Evolutionary conservation across 2,888 invertebrate genomes (phyloP).

Genomic region (Hemistola chrysoprasaria): DNA sequence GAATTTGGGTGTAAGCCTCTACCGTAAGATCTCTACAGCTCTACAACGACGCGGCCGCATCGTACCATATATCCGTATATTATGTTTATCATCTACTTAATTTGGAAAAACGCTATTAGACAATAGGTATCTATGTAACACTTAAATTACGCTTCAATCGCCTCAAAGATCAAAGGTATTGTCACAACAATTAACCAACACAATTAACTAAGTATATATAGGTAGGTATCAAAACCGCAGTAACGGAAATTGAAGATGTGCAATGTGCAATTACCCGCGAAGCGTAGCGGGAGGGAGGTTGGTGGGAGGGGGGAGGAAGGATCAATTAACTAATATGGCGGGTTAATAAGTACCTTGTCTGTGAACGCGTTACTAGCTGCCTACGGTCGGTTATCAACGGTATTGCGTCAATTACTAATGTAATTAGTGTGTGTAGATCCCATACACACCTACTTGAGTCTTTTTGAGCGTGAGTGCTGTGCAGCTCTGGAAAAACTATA

Average conservation of each 20-base stretch:
- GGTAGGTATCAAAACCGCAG: slow-evolving; percentile 33
- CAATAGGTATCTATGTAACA: too few relatives aligned
- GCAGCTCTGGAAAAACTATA: too few relatives aligned
- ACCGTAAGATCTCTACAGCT: too few relatives aligned
- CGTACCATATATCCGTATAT: too few relatives aligned
- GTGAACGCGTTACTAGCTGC: slow-evolving; percentile 28
- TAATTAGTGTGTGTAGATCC: not conserved
- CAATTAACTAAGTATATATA: slow-evolving; percentile 24
- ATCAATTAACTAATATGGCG: slow-evolving; percentile 64
- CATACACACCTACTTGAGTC: too few relatives aligned
- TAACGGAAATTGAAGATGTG: slow-evolving; percentile 31
- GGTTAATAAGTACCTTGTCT: slow-evolving; percentile 52
- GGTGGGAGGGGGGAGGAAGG: slow-evolving; percentile 24
- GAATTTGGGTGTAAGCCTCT: too few relatives aligned
- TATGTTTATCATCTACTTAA: too few relatives aligned
- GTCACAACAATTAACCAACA: slow-evolving; percentile 9
- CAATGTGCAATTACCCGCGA: slow-evolving; percentile 31
- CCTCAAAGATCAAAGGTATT: slow-evolving; percentile 4
- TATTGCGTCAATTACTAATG: slow-evolving; percentile 7
- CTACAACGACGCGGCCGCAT: too few relatives aligned
- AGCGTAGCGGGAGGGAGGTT: slow-evolving; percentile 39
- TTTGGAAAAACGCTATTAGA: too few relatives aligned
- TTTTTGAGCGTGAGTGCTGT: too few relatives aligned
- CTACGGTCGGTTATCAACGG: slow-evolving; percentile 6
- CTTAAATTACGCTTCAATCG: too few relatives aligned